Evolutionary conservation across 1,140 invertebrate genomes (phyloP), one percentile per base, ranked within the genome.

Genomic region (Phocides pigmalion): DNA sequence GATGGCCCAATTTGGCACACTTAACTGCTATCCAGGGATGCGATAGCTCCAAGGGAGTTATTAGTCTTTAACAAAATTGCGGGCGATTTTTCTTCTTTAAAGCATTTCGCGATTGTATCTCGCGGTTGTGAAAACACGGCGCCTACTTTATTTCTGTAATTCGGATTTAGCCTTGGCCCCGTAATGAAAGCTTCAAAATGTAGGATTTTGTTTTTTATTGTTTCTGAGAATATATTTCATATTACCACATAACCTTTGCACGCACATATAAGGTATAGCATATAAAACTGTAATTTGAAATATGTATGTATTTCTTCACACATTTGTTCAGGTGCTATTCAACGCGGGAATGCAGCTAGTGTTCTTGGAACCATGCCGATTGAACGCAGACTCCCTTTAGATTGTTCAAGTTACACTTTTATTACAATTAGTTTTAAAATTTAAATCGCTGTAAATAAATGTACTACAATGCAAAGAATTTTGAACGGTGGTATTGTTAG

Each of bases 1-100:
- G 74, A 82, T 81, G 77, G 75, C 61, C 71, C 79, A 84, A 86
- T 86, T 88, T 84, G 72, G 74, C 74, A 72, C 75, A 83, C 86
- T 87, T 83, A 78, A 87, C 81, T 83, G 81, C 73, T 75, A 82
- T 82, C 82, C 76, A 62, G 75, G 66, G 67, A 42, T 20, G 68
- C 72, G 82, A 80, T 79, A 81, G 66, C 70, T 73, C 71, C 74
- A 56, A 62, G 32, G 70, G 66, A 83, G 74, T 84, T 87, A 89
- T 87, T 89, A 85, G 81, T 69, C 70, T 50, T 66, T 77, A 74
- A 84, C 81, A 66, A 80, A 86, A 84, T 84, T 70, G 68, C 72
- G 56, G 66, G 65, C 62, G 75, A 79, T 78, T 82, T 82, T 79
- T 81, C 79, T 74, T 66, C 17, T 66, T 68, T 71, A 68, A 76